These are phyloP conservation scores for Mesorhabditis belari DNA, from an alignment of 2,888 invertebrate species.

Conservation along the genomic window DNA sequence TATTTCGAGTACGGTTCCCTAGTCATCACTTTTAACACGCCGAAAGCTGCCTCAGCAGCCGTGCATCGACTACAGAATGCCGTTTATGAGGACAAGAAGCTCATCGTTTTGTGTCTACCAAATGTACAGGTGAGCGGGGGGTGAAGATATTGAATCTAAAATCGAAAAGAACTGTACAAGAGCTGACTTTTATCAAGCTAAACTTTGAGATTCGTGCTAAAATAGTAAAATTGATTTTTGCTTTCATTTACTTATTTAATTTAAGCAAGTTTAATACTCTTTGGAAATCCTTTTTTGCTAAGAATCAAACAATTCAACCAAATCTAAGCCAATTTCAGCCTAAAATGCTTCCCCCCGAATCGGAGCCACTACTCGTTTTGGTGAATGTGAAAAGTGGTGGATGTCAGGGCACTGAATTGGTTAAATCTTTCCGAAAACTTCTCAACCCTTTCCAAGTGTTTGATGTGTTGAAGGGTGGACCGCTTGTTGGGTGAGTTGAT, in stretches of 20 bases:
- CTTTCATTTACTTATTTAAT: no score
- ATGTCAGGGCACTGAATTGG: constrained; percentile 89
- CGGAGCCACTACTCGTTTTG: constrained; percentile 86
- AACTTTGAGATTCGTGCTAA: no score
- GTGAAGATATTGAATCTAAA: no score
- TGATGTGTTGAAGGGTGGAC: constrained; percentile 97
- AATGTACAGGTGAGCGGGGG: constrained; percentile 67
- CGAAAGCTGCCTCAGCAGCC: constrained; percentile 83
- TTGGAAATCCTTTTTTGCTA: no score
- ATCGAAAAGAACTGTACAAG: no score
- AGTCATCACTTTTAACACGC: constrained; percentile 92
- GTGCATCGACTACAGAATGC: constrained; percentile 88
- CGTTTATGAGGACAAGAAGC: constrained; percentile 82
- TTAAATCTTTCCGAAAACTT: constrained; percentile 94
- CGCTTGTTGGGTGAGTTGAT: constrained; percentile 80
- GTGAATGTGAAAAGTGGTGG: constrained; percentile 99
- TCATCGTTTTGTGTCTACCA: constrained; percentile 90
- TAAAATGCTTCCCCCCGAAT: constrained; percentile 57
- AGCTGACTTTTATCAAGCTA: no score
- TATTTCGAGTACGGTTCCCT: constrained; percentile 99
- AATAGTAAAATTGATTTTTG: no score
- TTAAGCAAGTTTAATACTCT: no score
- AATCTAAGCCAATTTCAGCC: constrained; percentile 51
- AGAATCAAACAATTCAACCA: neutral
- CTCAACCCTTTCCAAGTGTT: constrained; percentile 99